Conservation (phyloP, 2,797 vertebrate genomes). For the Thalassophryne amazonica region DNA sequence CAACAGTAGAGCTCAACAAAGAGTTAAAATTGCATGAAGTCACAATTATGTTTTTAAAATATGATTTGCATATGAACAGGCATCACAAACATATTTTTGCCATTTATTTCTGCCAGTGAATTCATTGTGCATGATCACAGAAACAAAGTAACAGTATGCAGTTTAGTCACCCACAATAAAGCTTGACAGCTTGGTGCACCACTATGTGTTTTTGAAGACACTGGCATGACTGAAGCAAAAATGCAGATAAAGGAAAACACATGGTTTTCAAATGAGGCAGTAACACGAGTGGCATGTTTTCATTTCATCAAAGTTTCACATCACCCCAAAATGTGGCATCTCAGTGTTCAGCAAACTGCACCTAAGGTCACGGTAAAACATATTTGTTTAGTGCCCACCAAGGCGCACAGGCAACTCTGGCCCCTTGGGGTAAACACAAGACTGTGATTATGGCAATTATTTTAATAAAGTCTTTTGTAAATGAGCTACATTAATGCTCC, state of each 20-base stretch:
- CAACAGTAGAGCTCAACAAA: constrained; percentile 7
- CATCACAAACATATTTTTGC: constrained; percentile 5
- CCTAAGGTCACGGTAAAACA: constrained; percentile 40
- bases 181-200: background rate
- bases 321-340: constrained; percentile 14
- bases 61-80: constrained; percentile 33
- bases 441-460: constrained; percentile 70
- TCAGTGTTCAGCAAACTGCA: constrained; percentile 10
- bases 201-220: background rate
- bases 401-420: constrained; percentile 19
- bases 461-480: constrained; percentile 68
- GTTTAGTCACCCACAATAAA: too few species aligned
- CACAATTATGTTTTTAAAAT: constrained; percentile 16
- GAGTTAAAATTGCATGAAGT: constrained; percentile 4
- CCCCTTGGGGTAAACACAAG: constrained; percentile 32
- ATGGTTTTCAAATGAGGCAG: background rate
- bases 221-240: background rate
- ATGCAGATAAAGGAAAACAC: background rate
- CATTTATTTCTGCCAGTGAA: background rate
- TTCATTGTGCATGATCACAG: background rate
- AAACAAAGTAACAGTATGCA: too few species aligned
- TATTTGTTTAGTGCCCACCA: constrained; percentile 53
- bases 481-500: constrained; percentile 63
- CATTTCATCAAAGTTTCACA: constrained; percentile 5
- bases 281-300: background rate